phyloP scores from a whole-genome alignment of 2,797 vertebrate genomes.

The Parauchenoglanis punctatus region DNA sequence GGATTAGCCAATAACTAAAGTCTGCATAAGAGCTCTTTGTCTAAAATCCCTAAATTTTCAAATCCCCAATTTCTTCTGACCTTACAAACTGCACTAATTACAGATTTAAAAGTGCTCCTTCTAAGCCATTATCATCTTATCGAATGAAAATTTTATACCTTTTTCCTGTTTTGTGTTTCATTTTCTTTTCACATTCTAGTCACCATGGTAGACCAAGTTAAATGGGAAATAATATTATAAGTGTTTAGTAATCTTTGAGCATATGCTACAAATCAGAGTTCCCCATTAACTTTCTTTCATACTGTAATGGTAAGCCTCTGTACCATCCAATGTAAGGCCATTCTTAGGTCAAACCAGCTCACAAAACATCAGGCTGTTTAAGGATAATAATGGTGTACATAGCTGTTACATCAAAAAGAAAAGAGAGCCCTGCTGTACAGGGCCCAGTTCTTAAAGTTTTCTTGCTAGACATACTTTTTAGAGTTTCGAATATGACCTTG shows the following conservation, averaged over 20 bases:
- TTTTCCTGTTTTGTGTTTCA: neutral
- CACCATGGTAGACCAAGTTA: neutral
- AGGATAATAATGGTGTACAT: neutral
- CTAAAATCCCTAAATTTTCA: neutral
- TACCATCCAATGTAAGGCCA: neutral
- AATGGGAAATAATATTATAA: neutral
- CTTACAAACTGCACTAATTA: neutral
- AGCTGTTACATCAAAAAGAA: neutral
- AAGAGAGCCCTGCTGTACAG: neutral
- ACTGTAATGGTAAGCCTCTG: neutral
- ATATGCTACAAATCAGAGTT: neutral
- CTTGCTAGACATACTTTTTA: neutral
- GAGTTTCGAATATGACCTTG: neutral
- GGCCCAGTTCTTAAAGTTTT: neutral
- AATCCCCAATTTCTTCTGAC: neutral
- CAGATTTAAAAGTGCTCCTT: neutral
- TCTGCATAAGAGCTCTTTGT: conserved; percentile 14
- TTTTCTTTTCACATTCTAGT: neutral
- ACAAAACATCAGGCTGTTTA: neutral
- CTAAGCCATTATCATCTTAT: neutral
- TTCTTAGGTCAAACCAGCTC: neutral
- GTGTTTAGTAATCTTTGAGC: neutral
- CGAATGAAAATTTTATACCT: neutral
- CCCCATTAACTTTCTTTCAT: neutral
- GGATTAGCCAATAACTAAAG: neutral